Conservation (phyloP, 2,797 vertebrate species). For the Phrynocephalus forsythii region DNA sequence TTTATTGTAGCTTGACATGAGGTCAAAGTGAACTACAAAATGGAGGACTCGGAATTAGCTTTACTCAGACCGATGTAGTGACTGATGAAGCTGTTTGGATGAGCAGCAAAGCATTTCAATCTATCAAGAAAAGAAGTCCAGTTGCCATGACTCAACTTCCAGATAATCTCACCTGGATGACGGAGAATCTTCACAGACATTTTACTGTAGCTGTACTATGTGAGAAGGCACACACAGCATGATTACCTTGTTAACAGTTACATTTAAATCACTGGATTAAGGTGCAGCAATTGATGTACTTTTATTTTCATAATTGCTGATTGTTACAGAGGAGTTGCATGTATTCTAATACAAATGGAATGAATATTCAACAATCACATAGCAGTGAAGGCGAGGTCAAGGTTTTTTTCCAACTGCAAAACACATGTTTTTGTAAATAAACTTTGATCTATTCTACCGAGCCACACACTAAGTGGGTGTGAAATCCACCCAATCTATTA, state of each 20-base stretch:
- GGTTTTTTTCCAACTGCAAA: slow-evolving; percentile 11
- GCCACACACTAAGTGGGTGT: slow-evolving; percentile 11
- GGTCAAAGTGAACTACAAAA: too few relatives aligned
- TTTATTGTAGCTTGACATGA: too few relatives aligned
- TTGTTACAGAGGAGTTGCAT: neutral
- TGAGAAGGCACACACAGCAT: neutral
- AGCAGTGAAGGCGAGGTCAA: neutral
- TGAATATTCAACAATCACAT: neutral
- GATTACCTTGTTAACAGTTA: slow-evolving; percentile 13
- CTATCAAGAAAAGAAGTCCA: too few relatives aligned
- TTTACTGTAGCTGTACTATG: slow-evolving; percentile 15
- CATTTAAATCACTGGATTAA: neutral
- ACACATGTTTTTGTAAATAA: slow-evolving; percentile 10
- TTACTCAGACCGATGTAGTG: too few relatives aligned
- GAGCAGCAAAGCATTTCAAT: too few relatives aligned
- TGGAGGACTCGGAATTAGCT: too few relatives aligned
- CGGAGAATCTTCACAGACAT: too few relatives aligned
- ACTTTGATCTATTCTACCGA: slow-evolving; percentile 15
- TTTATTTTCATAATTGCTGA: neutral
- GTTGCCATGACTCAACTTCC: too few relatives aligned
- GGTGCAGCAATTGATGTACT: slow-evolving; percentile 19
- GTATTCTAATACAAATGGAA: slow-evolving; percentile 21
- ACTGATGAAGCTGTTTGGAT: too few relatives aligned
- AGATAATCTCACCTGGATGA: too few relatives aligned
- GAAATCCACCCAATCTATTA: neutral